phyloP scores from a whole-genome alignment of 30 jellyfish, hydroid and myxozoan species.

The Aurelia aurita region DNA sequence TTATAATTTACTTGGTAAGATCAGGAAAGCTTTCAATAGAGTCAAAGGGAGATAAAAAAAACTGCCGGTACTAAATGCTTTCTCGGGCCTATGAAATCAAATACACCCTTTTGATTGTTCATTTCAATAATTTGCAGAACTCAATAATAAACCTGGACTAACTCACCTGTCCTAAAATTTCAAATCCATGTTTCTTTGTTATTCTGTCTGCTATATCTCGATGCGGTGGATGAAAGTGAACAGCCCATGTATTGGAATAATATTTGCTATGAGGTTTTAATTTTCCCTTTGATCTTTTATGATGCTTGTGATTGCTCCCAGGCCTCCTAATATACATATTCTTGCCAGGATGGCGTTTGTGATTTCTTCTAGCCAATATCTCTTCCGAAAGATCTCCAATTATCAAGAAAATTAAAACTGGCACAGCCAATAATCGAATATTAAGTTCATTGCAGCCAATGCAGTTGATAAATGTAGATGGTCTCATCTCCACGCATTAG shows the following conservation, averaged over 20 bases:
- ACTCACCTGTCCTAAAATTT: conserved; percentile 92
- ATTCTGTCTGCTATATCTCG: conserved; percentile 90
- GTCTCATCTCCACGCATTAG: conserved; percentile 33
- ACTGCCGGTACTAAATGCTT: too few species aligned
- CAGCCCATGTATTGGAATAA: conserved; percentile 99
- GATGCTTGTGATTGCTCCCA: conserved; percentile 52
- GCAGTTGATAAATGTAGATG: conserved; percentile 8
- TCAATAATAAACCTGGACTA: too few species aligned
- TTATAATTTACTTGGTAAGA: too few species aligned
- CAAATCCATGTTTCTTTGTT: conserved; percentile 94
- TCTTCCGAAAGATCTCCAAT: conserved; percentile 54
- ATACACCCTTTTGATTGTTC: too few species aligned
- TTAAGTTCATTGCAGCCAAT: conserved; percentile 31
- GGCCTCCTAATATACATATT: conserved; percentile 36
- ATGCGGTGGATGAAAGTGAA: conserved; percentile 92
- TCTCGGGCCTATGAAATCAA: too few species aligned
- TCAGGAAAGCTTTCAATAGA: too few species aligned
- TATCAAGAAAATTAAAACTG: conserved; percentile 34
- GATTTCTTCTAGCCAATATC: conserved; percentile 25
- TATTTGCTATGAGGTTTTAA: conserved; percentile 48
- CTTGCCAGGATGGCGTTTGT: conserved; percentile 60
- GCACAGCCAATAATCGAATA: conserved; percentile 24
- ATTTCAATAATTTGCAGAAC: too few species aligned
- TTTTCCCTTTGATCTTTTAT: conserved; percentile 22
- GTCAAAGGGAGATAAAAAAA: too few species aligned